Evolutionary conservation across 2,113 vertebrate genomes (phyloP), one percentile per base, ranked within the genome.

Genomic region (Rhea americana): DNA sequence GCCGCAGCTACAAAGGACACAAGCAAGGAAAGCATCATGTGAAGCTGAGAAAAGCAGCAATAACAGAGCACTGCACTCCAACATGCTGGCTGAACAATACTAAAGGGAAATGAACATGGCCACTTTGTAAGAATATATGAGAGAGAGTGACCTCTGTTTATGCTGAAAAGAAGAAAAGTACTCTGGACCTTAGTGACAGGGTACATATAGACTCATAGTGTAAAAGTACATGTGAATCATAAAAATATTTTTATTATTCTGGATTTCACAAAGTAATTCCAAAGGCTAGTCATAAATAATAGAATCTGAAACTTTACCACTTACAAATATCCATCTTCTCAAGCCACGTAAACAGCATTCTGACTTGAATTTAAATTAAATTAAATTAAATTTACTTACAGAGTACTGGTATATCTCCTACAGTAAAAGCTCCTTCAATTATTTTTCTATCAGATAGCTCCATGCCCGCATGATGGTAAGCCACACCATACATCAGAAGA

Each of bases 391-490:
- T 97, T 84, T 93, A 97, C 99, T 98, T 97, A 99, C 99, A 99
- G 92, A 99, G 99, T 75, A 99, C 99, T 78, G 99, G 99, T 70
- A 99, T 91, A 93, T 99, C 99, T 97, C 99, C 99, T 73, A 76
- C 47, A 70, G 97, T 98, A 96, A 99, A 99, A 90, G 98, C 97
- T 82, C 96, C 95, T 98, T 99, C 99, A 91, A 99, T 97, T 93
- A 97, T 41, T 97, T 99, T 99, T 95, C 99, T 98, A 91, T 99
- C 99, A 24, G 98, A 98, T 41, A 98, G 12, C 55, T 98, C 99
- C 96, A 99, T 97, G 47, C 99, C 99, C 91, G 99, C 99, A 85
- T 99, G 99, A 97, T 99, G 99, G 96, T 98, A 99, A 88, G 98
- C 99, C 89, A 99, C 97, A 93, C 99, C 99, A 88, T 94, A 95